Evolutionary conservation across 2,888 invertebrate genomes (phyloP).

Genomic region (Latrodectus hesperus): DNA sequence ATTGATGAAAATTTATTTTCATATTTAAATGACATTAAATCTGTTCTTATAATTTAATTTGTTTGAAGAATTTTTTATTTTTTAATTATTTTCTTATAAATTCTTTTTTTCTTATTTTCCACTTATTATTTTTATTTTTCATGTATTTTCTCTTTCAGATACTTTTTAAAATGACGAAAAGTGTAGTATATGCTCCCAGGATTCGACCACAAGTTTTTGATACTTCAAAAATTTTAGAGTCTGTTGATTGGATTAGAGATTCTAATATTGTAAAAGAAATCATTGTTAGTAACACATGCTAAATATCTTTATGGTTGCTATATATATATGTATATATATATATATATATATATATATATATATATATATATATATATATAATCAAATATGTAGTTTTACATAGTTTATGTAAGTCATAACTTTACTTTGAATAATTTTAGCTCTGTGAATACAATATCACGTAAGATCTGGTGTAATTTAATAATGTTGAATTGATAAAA

Average conservation of each 20-base stretch:
- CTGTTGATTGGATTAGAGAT: constrained; percentile 29
- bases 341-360: neutral
- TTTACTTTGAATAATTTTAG: neutral
- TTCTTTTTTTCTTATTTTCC: neutral
- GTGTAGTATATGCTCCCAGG: constrained; percentile 45
- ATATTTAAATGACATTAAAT: neutral
- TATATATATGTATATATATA: too few species aligned
- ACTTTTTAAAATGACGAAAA: constrained; percentile 44
- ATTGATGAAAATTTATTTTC: neutral
- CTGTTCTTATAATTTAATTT: neutral
- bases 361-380: neutral
- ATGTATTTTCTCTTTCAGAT: constrained; percentile 23
- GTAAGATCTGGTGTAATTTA: too few species aligned
- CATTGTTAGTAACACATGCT: constrained; percentile 4
- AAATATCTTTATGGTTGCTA: neutral
- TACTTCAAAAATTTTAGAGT: constrained; percentile 25
- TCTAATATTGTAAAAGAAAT: neutral
- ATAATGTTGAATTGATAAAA: too few species aligned
- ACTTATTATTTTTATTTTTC: neutral
- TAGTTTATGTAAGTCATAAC: neutral
- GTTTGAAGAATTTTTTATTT: neutral
- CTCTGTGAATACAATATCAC: neutral
- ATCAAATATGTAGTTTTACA: neutral
- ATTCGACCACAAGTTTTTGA: constrained; percentile 15
- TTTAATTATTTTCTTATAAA: neutral